Base-by-base conservation (phyloP, 2,797 vertebrate species). In the Hoplostethus atlanticus region DNA sequence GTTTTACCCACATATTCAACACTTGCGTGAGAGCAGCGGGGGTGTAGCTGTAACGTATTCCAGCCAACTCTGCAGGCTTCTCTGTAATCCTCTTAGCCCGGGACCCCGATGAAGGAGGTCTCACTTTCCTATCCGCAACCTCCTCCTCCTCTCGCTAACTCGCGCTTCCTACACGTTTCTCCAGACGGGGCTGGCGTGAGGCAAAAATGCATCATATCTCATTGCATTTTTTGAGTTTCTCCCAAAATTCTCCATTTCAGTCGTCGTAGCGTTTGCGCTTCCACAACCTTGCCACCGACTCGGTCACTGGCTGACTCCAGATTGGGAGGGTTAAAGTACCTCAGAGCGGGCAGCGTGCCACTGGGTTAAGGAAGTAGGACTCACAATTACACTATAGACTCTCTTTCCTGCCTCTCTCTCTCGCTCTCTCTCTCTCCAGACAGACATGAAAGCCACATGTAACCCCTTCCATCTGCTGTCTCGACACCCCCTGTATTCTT, bases 71-170 rank as follows among this genome's bases (percentile, higher is more conserved):
- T 72, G 76, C 84, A 84, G 87, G 83, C 81, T 69, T 16, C 74
- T 71, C 65, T 73, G 58, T 91, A 93, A 92, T 93, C 90, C 86
- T 91, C 89, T 92, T 89, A 90, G 53, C 6, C 17, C 48, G 38
- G 77, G 83, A 83, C 84, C 79, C 71, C 11, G 17, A 73, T 44
- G 65, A 78, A 71, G 66, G 12, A 74, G 83, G 74, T 67, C 73
- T 77, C 68, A 75, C 36, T 63, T 59, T 81, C 58, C 77, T 67
- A 81, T 79, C 76, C 40, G 44, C 73, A 30, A 0, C 65, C 47
- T 30, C 78, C 71, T 81, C 75, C 28, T 28, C 21, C 28, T 28
- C 28, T 28, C 28, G 28, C 28, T 50, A 17, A 61, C 54, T 17
- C 58, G 34, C 21, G 48, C 58, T 16, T 74, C 64, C 55, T 59